phyloP scores from a whole-genome alignment of 1,140 invertebrate genomes.

The Venturia canescens region DNA sequence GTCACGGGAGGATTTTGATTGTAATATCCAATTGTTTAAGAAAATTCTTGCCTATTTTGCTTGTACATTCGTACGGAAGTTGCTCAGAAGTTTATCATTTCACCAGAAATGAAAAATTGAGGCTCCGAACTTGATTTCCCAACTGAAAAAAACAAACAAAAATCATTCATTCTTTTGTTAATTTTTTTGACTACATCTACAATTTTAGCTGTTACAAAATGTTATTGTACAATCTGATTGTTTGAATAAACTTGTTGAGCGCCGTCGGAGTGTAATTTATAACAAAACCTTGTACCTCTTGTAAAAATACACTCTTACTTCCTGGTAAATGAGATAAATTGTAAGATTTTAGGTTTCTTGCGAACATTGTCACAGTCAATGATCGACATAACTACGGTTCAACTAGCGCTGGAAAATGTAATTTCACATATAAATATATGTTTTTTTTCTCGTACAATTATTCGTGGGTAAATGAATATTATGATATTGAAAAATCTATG shows the following conservation, averaged over 20 bases:
- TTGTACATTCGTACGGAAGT: too few species aligned
- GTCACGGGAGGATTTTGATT: too few species aligned
- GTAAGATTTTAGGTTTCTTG: too few species aligned
- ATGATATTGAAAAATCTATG: too few species aligned
- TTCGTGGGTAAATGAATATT: too few species aligned
- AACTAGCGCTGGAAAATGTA: too few species aligned
- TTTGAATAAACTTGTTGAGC: constrained; percentile 3
- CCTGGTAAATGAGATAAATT: too few species aligned
- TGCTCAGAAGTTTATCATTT: neutral
- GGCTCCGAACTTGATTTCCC: neutral
- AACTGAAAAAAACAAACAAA: neutral
- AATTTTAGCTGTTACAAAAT: neutral
- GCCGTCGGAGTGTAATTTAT: neutral
- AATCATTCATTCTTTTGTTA: neutral
- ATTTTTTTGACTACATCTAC: neutral
- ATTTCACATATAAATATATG: too few species aligned
- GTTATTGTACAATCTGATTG: neutral
- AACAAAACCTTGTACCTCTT: neutral
- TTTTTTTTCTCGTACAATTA: too few species aligned
- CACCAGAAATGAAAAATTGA: neutral
- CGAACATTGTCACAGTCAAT: too few species aligned
- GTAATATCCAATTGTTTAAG: neutral
- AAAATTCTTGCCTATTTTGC: neutral
- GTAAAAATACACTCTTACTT: too few species aligned
- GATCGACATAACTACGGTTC: too few species aligned